phyloP scores from a whole-genome alignment of 2,888 invertebrate genomes.

The Diarsia dahlii region DNA sequence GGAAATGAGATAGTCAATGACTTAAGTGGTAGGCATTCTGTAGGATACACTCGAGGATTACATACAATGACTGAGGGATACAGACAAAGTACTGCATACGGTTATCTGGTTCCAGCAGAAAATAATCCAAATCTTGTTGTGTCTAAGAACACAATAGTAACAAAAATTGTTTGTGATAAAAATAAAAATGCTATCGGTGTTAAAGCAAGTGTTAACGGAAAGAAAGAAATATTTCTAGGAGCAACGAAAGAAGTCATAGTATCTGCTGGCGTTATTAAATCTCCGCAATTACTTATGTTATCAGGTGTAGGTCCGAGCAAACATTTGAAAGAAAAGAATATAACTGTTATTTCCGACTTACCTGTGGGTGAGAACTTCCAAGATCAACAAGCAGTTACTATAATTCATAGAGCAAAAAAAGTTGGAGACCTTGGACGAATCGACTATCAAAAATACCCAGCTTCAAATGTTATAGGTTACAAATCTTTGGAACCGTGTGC shows the following conservation, averaged over 20 bases:
- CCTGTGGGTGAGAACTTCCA: conserved; percentile 79
- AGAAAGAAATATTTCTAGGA: conserved; percentile 27
- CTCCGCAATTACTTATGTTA: conserved; percentile 82
- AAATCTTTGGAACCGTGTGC: conserved; percentile 25
- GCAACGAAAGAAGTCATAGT: conserved; percentile 79
- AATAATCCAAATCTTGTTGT: conserved; percentile 39
- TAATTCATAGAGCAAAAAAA: conserved; percentile 17
- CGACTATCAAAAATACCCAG: conserved; percentile 12
- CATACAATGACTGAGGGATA: conserved; percentile 26
- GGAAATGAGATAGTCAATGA: conserved; percentile 43
- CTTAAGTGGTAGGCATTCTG: conserved; percentile 26
- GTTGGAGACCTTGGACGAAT: background rate
- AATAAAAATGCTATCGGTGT: conserved; percentile 17
- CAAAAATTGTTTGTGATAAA: background rate
- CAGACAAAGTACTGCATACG: conserved; percentile 47
- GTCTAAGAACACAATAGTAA: conserved; percentile 31
- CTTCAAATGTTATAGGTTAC: conserved; percentile 1
- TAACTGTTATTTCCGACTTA: conserved; percentile 73
- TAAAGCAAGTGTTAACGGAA: conserved; percentile 13
- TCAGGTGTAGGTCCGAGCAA: conserved; percentile 83
- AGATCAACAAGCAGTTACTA: conserved; percentile 13
- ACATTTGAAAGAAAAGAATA: conserved; percentile 71
- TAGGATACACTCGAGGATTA: conserved; percentile 29
- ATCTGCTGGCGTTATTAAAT: conserved; percentile 80
- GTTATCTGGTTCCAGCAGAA: conserved; percentile 37